Evolutionary conservation across 2,797 vertebrate species (phyloP).

Genomic region (Discoglossus pictus): DNA sequence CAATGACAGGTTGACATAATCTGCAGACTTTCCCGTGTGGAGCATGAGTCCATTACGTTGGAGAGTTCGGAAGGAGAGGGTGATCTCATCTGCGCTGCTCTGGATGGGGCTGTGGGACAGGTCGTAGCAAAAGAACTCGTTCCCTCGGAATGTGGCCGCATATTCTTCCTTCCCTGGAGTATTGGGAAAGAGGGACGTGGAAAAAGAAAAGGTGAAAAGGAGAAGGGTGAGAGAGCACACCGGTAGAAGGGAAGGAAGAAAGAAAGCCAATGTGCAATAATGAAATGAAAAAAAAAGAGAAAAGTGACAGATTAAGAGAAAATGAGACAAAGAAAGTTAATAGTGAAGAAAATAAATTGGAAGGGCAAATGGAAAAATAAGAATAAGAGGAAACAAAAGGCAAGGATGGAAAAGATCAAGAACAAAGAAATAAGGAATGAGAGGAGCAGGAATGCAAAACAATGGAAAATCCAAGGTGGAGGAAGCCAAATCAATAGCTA

Average conservation of each 20-base stretch:
- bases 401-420: too few relatives aligned
- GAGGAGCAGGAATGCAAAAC: too few relatives aligned
- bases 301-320: too few relatives aligned
- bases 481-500: too few relatives aligned
- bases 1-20: constrained; percentile 93
- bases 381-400: too few relatives aligned
- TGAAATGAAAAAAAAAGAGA: neutral
- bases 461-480: too few relatives aligned
- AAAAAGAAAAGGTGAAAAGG: constrained; percentile 11
- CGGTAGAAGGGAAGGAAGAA: neutral
- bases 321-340: neutral
- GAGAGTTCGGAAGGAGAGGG: constrained; percentile 89
- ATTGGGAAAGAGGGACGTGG: constrained; percentile 13
- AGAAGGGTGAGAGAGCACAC: constrained; percentile 25
- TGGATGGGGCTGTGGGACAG: constrained; percentile 93
- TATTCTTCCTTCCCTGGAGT: constrained; percentile 85
- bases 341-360: neutral
- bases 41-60: constrained; percentile 93
- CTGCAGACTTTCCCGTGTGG: constrained; percentile 90
- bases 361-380: neutral
- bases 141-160: constrained; percentile 91
- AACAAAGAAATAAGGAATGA: too few relatives aligned
- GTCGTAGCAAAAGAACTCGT: constrained; percentile 97
- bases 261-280: neutral
- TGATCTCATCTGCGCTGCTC: constrained; percentile 95